Evolutionary conservation across 2,888 invertebrate species (phyloP), one percentile per base, ranked within the genome.

Genomic region (Sepiola atlantica): DNA sequence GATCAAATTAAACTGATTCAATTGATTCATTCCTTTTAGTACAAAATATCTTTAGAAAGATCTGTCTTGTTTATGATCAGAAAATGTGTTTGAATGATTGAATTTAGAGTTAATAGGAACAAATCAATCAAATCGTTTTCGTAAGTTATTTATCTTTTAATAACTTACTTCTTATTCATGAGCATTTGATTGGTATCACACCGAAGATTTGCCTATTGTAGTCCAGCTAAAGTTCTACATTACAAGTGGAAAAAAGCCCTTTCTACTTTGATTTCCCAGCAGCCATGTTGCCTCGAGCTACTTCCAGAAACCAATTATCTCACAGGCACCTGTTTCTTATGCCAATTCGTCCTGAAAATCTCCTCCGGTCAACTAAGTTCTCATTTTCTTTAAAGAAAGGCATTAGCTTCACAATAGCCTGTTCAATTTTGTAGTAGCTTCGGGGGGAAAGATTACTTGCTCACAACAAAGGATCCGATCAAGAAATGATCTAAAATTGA

Each of bases 241-340:
- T 77, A 16, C 32, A 77, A 32, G n/a, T n/a, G n/a, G n/a, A 3
- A 16, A n/a, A 77, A 32, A n/a, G n/a, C 2, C 77, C n/a, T n/a
- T 32, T 77, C 77, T n/a, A 77, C 77, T 0, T 77, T n/a, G n/a
- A 32, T 77, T 32, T 16, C 77, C 77, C 32, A 77, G n/a, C 6
- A 21, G 77, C 77, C n/a, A n/a, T 18, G 14, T 77, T 77, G n/a
- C 77, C 32, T 18, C 16, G 32, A n/a, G 77, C 77, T 32, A 77
- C 77, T 77, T 77, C n/a, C 12, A 77, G 77, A 32, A 77, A 77
- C n/a, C 77, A 77, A 77, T 77, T 77, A 77, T 77, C 77, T 77
- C 77, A 77, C 77, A 77, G 77, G 77, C n/a, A 77, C 77, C 77
- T 77, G 77, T 77, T 77, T 77, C 77, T 77, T 77, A 77, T 77